A percentile compares a stretch with the other conserved stretches of the same genome.
phyloP scores from a whole-genome alignment of 2,888 invertebrate genomes.

The Heliconius aoede region DNA sequence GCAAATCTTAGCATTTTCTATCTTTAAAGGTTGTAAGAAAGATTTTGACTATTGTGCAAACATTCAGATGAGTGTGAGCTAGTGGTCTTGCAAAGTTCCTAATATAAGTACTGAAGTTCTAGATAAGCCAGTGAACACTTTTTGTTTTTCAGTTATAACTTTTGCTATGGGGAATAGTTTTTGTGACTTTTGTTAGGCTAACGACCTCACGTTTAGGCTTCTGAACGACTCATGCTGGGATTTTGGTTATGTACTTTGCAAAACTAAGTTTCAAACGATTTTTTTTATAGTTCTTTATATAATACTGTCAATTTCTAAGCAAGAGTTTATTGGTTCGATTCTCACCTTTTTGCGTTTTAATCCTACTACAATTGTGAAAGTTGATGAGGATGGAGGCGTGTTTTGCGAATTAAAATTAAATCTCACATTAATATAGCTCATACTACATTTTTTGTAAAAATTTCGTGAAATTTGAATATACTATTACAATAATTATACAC shows the following conservation, averaged over 20 bases:
- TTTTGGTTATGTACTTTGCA: not conserved
- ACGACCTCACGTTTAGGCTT: constrained; percentile 17
- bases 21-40: not conserved
- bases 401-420: too few relatives aligned
- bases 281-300: not conserved
- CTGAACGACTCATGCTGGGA: not conserved
- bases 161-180: constrained; percentile 13
- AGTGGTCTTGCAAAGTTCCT: constrained; percentile 2
- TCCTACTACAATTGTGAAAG: too few relatives aligned
- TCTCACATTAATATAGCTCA: too few relatives aligned
- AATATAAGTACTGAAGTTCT: constrained; percentile 6
- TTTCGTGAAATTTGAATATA: too few relatives aligned
- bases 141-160: constrained; percentile 11
- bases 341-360: not conserved
- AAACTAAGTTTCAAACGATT: not conserved
- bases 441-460: too few relatives aligned
- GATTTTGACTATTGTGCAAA: not conserved
- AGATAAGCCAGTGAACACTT: constrained; percentile 2
- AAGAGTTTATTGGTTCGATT: not conserved
- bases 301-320: not conserved
- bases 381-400: too few relatives aligned
- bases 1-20: not conserved
- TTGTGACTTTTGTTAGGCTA: constrained; percentile 6
- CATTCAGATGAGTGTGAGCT: not conserved
- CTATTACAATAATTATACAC: too few relatives aligned